Percentiles rank a stretch among this genome's conserved stretches.
These are phyloP conservation scores for Psilopsiagon aymara DNA, from an alignment of 2,113 vertebrate species.

Conservation along the genomic window DNA sequence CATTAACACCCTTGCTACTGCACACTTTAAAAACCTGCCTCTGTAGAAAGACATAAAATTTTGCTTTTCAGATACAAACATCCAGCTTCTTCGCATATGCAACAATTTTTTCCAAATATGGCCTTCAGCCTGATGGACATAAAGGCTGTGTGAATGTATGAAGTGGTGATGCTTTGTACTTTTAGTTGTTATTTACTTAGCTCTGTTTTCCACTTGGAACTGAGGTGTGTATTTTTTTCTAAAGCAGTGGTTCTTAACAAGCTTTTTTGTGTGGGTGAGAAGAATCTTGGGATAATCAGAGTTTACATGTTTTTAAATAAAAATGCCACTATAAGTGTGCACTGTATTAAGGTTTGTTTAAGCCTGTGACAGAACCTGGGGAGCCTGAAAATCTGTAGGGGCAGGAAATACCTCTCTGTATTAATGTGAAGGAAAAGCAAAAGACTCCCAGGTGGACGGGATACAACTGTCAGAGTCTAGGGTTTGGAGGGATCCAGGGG, in stretches of 20 bases:
- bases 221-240: not conserved
- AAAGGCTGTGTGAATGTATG: not conserved
- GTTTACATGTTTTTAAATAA: not conserved
- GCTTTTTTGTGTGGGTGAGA: not conserved
- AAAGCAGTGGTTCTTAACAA: not conserved
- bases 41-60: not conserved
- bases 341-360: not conserved
- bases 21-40: not conserved
- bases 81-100: not conserved
- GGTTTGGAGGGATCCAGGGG: not conserved
- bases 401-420: not conserved
- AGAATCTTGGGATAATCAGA: not conserved
- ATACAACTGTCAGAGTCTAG: not conserved
- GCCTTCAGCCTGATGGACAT: not conserved
- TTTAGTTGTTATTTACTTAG: not conserved
- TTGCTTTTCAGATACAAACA: not conserved
- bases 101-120: not conserved
- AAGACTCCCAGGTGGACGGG: not conserved
- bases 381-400: not conserved
- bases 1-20: not conserved
- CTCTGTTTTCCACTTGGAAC: not conserved
- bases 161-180: not conserved
- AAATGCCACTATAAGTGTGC: not conserved
- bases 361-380: not conserved
- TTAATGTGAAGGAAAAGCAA: not conserved